Base-by-base conservation (phyloP, 2,113 vertebrate species). In the Megaleporinus macrocephalus region DNA sequence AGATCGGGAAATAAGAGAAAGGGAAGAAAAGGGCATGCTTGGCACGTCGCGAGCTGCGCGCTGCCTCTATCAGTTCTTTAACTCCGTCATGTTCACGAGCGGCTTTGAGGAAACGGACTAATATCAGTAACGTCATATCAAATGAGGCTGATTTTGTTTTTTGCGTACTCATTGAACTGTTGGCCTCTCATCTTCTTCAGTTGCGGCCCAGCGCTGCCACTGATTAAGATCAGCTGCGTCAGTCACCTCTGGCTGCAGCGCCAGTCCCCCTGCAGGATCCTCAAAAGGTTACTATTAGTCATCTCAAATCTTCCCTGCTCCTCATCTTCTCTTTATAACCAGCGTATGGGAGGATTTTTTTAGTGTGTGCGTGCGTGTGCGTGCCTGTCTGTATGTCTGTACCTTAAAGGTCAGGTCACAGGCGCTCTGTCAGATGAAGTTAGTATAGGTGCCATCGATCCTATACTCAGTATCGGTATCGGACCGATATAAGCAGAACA, bases 201-300 rank as follows among this genome's bases (percentile, higher is more conserved):
- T 49, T n/a, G 41, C 41, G 16, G 53, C 26, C 57, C 18, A 22
- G 49, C 26, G 26, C 55, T 61, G 73, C 47, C 61, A 29, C 88
- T 92, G 89, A 93, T 93, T 91, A 86, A 93, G 90, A 92, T 91
- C 90, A 92, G 87, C 93, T 91, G 89, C 91, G 91, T 93, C 90
- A 92, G 88, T 91, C 90, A 90, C 91, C 90, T 85, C 87, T 76
- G 90, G 90, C 91, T 88, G 88, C 85, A 90, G 86, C 73, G 84
- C 82, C 86, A 84, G 86, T 83, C 81, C 83, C 89, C 89, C 89
- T 84, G 82, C 88, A 91, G 90, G 87, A 89, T 88, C 33, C 82
- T 86, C 86, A 57, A 90, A 90, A 84, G 88, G 88, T 89, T 91
- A 87, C 90, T 89, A 89, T 92, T 92, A 92, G 91, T 91, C 92